Percentiles rank a stretch among this genome's conserved stretches.
These are phyloP conservation scores for Sipha flava DNA, from an alignment of 1,140 invertebrate species.

Conservation along the genomic window DNA sequence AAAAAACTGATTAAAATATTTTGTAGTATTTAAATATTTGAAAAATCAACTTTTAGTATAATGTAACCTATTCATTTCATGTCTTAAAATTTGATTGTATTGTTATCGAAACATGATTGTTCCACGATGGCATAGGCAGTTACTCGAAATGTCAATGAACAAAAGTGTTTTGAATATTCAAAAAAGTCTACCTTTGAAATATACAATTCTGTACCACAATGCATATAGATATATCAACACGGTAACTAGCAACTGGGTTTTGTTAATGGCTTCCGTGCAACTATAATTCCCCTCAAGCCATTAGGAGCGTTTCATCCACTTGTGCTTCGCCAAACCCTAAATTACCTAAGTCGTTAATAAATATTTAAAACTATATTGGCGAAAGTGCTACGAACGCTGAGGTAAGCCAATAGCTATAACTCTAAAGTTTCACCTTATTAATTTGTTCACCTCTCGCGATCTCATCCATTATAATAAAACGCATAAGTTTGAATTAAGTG, in stretches of 20 bases:
- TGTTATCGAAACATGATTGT: not conserved
- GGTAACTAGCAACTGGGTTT: not conserved
- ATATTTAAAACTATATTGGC: not conserved
- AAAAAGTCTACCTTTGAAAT: not conserved
- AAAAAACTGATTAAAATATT: too few species aligned
- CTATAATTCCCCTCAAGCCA: not conserved
- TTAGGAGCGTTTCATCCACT: not conserved
- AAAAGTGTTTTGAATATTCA: not conserved
- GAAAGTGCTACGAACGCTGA: not conserved
- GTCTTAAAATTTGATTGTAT: too few species aligned
- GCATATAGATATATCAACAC: not conserved
- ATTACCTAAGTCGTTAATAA: conserved; percentile 1
- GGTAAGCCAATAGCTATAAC: not conserved
- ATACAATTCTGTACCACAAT: not conserved
- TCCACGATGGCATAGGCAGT: not conserved
- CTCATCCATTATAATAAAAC: not conserved
- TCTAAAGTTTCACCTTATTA: not conserved
- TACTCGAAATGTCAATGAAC: not conserved
- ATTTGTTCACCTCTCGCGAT: not conserved
- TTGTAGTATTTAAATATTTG: too few species aligned
- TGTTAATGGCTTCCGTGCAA: not conserved
- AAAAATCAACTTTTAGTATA: too few species aligned
- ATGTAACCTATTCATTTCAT: too few species aligned
- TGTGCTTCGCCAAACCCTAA: not conserved
- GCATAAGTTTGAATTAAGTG: too few species aligned